phyloP scores from a whole-genome alignment of 2,113 vertebrate species.

The Pristiophorus japonicus region DNA sequence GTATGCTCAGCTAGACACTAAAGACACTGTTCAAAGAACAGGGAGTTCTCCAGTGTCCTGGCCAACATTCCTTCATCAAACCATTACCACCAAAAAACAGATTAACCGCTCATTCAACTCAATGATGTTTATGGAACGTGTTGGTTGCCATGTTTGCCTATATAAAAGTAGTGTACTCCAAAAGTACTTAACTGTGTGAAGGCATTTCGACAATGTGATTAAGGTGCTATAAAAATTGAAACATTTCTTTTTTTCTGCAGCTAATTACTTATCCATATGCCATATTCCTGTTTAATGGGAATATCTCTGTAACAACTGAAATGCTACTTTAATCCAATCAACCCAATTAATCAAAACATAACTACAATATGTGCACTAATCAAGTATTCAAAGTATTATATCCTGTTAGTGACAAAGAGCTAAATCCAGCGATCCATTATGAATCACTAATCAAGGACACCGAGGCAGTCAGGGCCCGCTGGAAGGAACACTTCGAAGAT shows the following conservation, averaged over 20 bases:
- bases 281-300: too few relatives aligned
- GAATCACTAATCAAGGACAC: too few relatives aligned
- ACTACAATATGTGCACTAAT: neutral
- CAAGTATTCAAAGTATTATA: neutral
- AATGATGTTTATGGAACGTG: neutral
- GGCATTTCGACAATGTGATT: neutral
- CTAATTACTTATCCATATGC: neutral
- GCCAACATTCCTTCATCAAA: neutral
- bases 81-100: neutral
- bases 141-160: neutral
- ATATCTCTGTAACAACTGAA: neutral
- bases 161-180: neutral
- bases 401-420: neutral
- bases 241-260: neutral
- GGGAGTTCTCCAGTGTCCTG: neutral
- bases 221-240: neutral
- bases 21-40: neutral
- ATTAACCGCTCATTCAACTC: neutral
- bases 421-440: neutral
- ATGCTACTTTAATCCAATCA: neutral
- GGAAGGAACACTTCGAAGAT: too few relatives aligned
- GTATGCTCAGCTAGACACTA: neutral
- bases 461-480: too few relatives aligned
- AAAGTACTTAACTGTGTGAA: neutral
- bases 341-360: neutral